Evolutionary conservation across 1,140 invertebrate genomes (phyloP).

Genomic region (Chironomus striatipennis): DNA sequence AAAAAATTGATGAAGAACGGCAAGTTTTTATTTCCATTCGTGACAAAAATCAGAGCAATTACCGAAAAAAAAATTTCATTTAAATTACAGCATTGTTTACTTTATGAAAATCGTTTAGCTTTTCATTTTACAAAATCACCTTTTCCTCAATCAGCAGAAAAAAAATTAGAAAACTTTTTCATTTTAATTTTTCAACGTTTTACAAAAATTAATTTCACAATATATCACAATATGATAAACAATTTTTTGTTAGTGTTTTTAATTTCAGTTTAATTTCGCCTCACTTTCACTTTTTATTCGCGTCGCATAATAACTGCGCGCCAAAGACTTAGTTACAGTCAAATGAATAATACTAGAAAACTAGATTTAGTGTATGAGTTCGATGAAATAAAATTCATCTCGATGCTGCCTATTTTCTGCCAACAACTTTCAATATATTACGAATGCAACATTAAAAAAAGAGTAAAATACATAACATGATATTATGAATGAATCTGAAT

Average conservation of each 20-base stretch:
- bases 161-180: too few relatives aligned
- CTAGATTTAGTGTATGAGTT: not conserved
- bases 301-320: not conserved
- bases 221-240: constrained; percentile 1
- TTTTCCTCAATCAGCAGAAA: too few relatives aligned
- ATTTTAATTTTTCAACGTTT: too few relatives aligned
- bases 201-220: constrained; percentile 15
- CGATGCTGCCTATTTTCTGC: too few relatives aligned
- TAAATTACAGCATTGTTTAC: too few relatives aligned
- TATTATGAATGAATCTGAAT: not conserved
- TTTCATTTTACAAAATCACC: too few relatives aligned
- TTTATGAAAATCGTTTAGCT: too few relatives aligned
- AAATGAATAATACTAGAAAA: not conserved
- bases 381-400: constrained; percentile 7
- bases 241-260: too few relatives aligned
- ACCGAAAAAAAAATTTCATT: too few relatives aligned
- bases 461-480: not conserved
- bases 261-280: not conserved
- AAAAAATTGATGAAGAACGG: too few relatives aligned
- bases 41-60: too few relatives aligned
- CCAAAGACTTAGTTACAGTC: not conserved
- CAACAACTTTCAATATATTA: not conserved
- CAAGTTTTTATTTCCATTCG: too few relatives aligned
- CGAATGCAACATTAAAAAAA: not conserved
- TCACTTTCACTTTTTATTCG: constrained; percentile 1